A percentile compares a stretch with the other conserved stretches of the same genome.
phyloP scores from a whole-genome alignment of 2,888 invertebrate species.

The Cryptocheilus praepositus region DNA sequence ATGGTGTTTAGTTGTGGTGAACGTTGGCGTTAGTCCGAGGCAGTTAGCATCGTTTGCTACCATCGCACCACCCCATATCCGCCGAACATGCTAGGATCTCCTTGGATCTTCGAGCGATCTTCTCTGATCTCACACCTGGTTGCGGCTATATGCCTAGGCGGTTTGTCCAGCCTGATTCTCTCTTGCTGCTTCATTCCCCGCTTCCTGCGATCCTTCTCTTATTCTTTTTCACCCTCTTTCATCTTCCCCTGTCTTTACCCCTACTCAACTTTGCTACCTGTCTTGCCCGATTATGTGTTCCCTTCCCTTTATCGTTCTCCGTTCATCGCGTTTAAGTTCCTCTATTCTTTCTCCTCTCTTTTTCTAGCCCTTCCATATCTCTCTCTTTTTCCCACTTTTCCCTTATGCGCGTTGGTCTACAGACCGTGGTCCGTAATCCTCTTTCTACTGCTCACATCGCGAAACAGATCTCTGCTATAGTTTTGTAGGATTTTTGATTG shows the following conservation, averaged over 20 bases:
- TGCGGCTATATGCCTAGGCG: conserved; percentile 59
- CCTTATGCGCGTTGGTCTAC: neutral
- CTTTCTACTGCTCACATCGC: too few species aligned
- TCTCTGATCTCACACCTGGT: conserved; percentile 67
- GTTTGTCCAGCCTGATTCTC: conserved; percentile 56
- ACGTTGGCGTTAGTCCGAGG: conserved; percentile 60
- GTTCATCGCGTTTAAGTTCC: neutral
- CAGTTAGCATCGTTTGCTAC: conserved; percentile 66
- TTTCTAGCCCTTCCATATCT: neutral
- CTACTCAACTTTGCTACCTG: conserved; percentile 56
- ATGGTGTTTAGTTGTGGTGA: conserved; percentile 42
- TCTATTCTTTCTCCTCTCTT: conserved; percentile 2
- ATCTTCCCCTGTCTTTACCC: conserved; percentile 30
- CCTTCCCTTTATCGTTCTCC: conserved; percentile 11
- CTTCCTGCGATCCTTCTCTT: conserved; percentile 13
- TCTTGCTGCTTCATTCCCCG: conserved; percentile 23
- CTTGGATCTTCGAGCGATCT: conserved; percentile 64
- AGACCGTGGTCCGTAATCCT: neutral
- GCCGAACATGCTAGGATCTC: conserved; percentile 58
- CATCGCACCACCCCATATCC: conserved; percentile 45
- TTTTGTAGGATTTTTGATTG: too few species aligned
- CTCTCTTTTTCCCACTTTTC: neutral
- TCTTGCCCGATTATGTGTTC: conserved; percentile 49
- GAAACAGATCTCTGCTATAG: too few species aligned
- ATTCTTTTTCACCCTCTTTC: conserved; percentile 18